Evolutionary conservation across 2,888 invertebrate species (phyloP), one percentile per base, ranked within the genome.

Genomic region (Phalera bucephala): DNA sequence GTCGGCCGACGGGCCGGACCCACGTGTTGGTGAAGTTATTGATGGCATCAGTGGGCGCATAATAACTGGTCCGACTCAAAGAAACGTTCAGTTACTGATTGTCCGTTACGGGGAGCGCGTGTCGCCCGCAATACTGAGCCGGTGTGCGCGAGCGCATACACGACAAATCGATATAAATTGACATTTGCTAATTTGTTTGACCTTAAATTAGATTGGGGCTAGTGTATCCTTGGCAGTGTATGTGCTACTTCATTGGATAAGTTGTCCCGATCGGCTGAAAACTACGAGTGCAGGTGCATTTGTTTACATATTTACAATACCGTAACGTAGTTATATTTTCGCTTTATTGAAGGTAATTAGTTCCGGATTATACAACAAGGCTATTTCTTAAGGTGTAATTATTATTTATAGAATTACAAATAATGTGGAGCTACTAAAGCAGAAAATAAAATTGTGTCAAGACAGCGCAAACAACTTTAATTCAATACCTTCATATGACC

Each of bases 41-140:
- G 83, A 80, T 74, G 82, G 77, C 73, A 72, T 70, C 78, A 67
- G 83, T 85, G 83, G 83, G 82, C 84, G 87, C 87, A 87, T 87
- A 82, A 87, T 87, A 88, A 88, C 86, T 84, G 84, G 79, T 79
- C 72, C 80, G 80, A 49, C 70, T 51, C 68, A 55, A 64, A 64
- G 55, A 60, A 72, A 70, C 80, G 80, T 74, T 88, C 88, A 88
- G 89, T 89, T 69, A 72, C 78, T 75, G 80, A 84, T 81, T 80
- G 85, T 65, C 66, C 73, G 84, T 65, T 72, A 73, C 68, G 74
- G 66, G 55, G 79, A 72, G 67, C 80, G 86, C 80, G 72, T 81
- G 87, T 80, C 80, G 75, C 64, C 60, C 52, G 54, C 52, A 48
- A 58, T 48, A 45, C 54, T 42, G 62, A 64, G 64, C 72, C 74